These are phyloP conservation scores for Heteractis magnifica DNA, from an alignment of 92 coral and sea anemone species.

Conservation along the genomic window DNA sequence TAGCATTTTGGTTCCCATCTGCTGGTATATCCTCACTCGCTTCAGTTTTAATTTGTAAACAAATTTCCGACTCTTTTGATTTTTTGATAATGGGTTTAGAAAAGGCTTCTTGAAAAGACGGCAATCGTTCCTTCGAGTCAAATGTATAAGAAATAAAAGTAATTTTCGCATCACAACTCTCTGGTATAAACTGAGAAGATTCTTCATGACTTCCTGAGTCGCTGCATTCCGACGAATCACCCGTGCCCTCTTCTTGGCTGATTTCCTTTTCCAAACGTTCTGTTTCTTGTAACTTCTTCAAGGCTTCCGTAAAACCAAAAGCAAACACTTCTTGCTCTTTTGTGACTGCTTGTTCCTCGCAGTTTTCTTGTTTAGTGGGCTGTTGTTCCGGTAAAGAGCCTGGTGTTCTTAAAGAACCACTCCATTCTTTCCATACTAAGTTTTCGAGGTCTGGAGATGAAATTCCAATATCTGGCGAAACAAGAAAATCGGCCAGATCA, in stretches of 20 bases:
- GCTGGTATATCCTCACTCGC: conserved; percentile 10
- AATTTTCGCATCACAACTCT: conserved; percentile 54
- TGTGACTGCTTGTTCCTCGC: conserved; percentile 51
- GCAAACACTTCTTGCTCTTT: conserved; percentile 85
- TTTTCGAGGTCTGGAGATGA: conserved; percentile 79
- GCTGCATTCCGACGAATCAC: conserved; percentile 26
- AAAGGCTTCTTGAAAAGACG: conserved; percentile 79
- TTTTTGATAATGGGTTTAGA: conserved; percentile 27
- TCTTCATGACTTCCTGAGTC: conserved; percentile 15
- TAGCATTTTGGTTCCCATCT: conserved; percentile 17
- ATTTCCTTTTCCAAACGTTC: conserved; percentile 25
- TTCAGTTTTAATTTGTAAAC: conserved; percentile 36
- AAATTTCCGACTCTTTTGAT: conserved; percentile 24
- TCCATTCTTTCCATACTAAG: conserved; percentile 64
- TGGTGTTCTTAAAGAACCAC: conserved; percentile 18
- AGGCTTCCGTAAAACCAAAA: conserved; percentile 81
- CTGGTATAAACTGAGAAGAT: not conserved
- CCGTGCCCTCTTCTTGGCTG: conserved; percentile 25
- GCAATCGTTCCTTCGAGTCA: conserved; percentile 69
- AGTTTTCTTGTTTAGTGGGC: conserved; percentile 9
- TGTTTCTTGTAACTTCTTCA: conserved; percentile 69
- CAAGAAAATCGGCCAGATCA: conserved; percentile 68
- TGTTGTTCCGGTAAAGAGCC: conserved; percentile 26
- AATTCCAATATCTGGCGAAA: conserved; percentile 78
- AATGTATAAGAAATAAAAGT: conserved; percentile 78